A percentile compares a stretch with the other conserved stretches of the same genome.
Conservation (phyloP, 1,140 invertebrate genomes). For the Caenorhabditis remanei region DNA sequence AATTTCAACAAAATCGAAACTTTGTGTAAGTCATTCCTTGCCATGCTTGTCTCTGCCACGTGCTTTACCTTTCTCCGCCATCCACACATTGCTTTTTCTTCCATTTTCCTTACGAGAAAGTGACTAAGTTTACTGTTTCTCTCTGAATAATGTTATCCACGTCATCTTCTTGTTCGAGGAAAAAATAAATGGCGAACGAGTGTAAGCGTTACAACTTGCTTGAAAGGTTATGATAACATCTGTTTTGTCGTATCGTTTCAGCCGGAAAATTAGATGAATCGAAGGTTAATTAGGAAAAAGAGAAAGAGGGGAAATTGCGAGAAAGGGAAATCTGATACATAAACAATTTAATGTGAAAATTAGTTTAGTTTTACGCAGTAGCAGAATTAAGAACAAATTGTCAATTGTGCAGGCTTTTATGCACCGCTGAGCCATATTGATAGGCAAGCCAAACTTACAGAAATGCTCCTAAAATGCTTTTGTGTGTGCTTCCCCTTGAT, state of each 20-base stretch:
- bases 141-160: background rate
- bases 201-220: conserved; percentile 51
- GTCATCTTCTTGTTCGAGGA: background rate
- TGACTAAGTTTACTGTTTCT: background rate
- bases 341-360: too few species aligned
- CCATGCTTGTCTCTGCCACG: background rate
- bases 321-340: too few species aligned
- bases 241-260: conserved; percentile 30
- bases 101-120: background rate
- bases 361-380: too few species aligned
- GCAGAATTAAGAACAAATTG: too few species aligned
- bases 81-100: background rate
- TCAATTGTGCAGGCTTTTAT: too few species aligned
- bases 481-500: conserved; percentile 14
- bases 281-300: background rate
- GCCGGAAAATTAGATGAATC: conserved; percentile 3
- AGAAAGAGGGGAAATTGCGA: background rate
- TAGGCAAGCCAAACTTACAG: too few species aligned
- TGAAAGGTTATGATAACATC: conserved; percentile 41
- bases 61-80: background rate
- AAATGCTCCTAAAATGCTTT: background rate
- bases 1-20: conserved; percentile 34
- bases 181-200: background rate
- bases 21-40: conserved; percentile 3
- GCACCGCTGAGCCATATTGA: too few species aligned